These are phyloP conservation scores for Conops quadrifasciatus DNA, from an alignment of 2,888 invertebrate genomes.

Conservation along the genomic window DNA sequence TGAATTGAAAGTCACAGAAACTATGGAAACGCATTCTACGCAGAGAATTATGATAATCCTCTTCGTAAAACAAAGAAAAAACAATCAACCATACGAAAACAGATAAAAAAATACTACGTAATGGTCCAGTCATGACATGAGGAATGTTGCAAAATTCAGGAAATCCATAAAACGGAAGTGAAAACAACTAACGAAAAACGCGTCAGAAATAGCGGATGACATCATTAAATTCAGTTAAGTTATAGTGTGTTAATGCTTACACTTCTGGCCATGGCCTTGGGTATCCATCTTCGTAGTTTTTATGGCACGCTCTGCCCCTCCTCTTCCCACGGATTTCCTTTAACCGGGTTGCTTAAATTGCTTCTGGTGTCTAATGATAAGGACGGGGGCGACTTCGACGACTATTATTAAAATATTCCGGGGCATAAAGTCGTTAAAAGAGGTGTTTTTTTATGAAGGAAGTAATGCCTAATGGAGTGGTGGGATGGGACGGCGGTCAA, in stretches of 20 bases:
- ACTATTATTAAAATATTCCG: too few species aligned
- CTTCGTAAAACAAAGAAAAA: neutral
- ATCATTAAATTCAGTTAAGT: constrained; percentile 44
- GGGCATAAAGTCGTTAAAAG: neutral
- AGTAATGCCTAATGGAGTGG: too few species aligned
- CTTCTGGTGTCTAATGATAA: neutral
- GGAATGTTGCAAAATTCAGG: too few species aligned
- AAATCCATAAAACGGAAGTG: too few species aligned
- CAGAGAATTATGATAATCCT: too few species aligned
- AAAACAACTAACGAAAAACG: neutral
- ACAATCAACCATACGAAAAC: neutral
- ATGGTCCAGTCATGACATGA: too few species aligned
- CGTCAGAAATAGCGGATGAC: constrained; percentile 17
- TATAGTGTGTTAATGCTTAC: constrained; percentile 3
- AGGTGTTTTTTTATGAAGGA: too few species aligned
- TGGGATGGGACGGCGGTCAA: too few species aligned
- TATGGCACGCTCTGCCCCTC: neutral
- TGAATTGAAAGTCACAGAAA: neutral
- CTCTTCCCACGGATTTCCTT: too few species aligned
- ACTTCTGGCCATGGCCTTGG: too few species aligned
- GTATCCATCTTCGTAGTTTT: neutral
- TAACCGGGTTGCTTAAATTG: too few species aligned
- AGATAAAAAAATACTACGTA: neutral
- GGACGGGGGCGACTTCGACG: neutral
- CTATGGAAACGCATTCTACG: neutral